Conservation (phyloP, 2,797 vertebrate species). For the Pyrocephalus nanus region DNA sequence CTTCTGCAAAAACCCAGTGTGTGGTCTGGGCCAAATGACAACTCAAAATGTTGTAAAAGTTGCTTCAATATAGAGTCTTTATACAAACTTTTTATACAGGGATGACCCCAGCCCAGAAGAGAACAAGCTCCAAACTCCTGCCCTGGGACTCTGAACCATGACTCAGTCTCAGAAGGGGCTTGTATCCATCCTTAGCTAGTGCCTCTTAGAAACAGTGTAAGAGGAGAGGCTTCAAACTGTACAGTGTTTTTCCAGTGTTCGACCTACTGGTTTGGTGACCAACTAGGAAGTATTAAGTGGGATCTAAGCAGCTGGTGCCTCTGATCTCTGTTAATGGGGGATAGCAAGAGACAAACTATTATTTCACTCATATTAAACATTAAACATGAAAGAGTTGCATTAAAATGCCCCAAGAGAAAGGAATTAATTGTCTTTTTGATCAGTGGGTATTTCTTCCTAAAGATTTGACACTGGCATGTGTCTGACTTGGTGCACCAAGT, state of each 20-base stretch:
- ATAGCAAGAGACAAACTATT: slow-evolving; percentile 38
- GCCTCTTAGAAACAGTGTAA: not conserved
- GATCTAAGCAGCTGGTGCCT: not conserved
- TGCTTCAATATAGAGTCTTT: not conserved
- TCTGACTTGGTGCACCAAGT: slow-evolving; percentile 23
- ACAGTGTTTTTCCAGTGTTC: not conserved
- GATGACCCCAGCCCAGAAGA: not conserved
- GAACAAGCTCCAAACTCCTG: not conserved
- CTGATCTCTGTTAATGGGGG: slow-evolving; percentile 54
- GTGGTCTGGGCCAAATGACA: not conserved
- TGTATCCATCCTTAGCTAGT: not conserved
- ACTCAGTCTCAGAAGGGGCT: not conserved
- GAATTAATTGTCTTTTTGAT: slow-evolving; percentile 31
- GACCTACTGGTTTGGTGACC: not conserved
- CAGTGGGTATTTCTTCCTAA: not conserved
- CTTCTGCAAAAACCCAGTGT: not conserved
- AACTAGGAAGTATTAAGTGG: not conserved
- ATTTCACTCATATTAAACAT: slow-evolving; percentile 70
- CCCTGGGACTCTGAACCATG: not conserved
- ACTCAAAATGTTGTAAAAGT: not conserved
- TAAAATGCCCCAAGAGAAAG: not conserved
- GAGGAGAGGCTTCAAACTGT: not conserved
- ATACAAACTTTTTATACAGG: not conserved
- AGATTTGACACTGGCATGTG: not conserved
- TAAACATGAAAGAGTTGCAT: slow-evolving; percentile 55